Conservation (phyloP, 1,140 invertebrate genomes). For the Apis florea region DNA sequence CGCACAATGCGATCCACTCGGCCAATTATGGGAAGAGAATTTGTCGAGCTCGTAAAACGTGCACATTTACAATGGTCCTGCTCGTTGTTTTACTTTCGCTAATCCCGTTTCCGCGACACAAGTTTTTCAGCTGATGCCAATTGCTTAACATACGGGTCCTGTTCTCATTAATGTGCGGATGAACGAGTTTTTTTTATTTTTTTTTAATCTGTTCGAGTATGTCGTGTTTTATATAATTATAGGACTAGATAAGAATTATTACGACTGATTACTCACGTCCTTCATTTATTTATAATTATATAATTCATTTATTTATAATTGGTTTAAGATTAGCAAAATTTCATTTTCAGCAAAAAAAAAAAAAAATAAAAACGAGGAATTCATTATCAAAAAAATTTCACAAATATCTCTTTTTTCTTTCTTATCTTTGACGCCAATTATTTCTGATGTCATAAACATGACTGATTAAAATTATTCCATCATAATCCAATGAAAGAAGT, state of each 20-base stretch:
- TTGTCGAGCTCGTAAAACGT: conserved; percentile 51
- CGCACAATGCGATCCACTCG: conserved; percentile 43
- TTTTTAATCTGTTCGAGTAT: neutral
- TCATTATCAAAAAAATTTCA: neutral
- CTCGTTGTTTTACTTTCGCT: conserved; percentile 49
- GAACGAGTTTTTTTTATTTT: conserved; percentile 19
- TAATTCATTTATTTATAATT: no score
- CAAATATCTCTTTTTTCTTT: neutral
- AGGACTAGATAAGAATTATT: conserved; percentile 21
- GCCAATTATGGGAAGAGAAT: conserved; percentile 59
- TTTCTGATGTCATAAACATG: neutral
- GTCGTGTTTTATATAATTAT: conserved; percentile 16
- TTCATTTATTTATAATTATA: no score
- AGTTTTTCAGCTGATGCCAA: conserved; percentile 29
- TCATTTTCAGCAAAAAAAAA: neutral
- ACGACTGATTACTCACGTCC: no score
- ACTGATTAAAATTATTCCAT: no score
- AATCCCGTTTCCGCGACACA: conserved; percentile 39
- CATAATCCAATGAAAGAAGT: no score
- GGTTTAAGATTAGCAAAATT: neutral
- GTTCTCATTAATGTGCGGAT: conserved; percentile 16
- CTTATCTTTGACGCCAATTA: conserved; percentile 4
- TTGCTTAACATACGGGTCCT: conserved; percentile 37
- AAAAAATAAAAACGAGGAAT: neutral
- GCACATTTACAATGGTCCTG: conserved; percentile 40